A percentile compares a stretch with the other conserved stretches of the same genome.
Evolutionary conservation across 2,113 vertebrate species (phyloP).

Genomic region (Ariopsis seemanni): DNA sequence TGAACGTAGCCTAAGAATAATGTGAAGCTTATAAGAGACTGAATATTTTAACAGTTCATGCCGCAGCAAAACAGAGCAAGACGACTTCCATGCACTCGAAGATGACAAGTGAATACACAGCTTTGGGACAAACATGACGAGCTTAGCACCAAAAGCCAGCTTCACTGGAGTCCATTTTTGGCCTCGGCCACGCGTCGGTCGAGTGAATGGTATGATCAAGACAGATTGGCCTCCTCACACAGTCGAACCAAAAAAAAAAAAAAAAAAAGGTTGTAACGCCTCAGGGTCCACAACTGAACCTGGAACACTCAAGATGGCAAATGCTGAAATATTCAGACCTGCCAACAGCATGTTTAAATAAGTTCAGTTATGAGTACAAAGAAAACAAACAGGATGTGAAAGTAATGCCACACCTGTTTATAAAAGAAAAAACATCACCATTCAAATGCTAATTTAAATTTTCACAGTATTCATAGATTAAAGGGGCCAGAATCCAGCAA

Average conservation of each 20-base stretch:
- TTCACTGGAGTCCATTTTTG: background rate
- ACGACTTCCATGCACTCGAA: background rate
- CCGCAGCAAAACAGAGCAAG: background rate
- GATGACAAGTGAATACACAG: background rate
- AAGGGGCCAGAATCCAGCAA: too few relatives aligned
- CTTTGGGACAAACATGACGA: background rate
- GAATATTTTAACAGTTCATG: background rate
- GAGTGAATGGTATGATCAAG: background rate
- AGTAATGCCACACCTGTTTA: background rate
- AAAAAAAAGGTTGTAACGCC: background rate
- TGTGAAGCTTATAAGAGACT: background rate
- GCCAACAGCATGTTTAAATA: background rate
- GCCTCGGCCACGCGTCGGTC: background rate
- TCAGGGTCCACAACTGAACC: background rate
- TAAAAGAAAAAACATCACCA: background rate
- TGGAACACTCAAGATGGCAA: constrained; percentile 43
- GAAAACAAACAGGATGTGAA: constrained; percentile 4
- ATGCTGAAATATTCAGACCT: constrained; percentile 52
- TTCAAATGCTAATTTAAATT: background rate
- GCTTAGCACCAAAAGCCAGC: background rate
- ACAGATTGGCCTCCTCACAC: background rate
- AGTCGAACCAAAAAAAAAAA: background rate
- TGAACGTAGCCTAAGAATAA: background rate
- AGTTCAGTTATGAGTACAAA: constrained; percentile 24
- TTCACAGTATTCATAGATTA: too few relatives aligned